Base-by-base conservation (phyloP, 2,888 invertebrate genomes). In the Xylota sylvarum region DNA sequence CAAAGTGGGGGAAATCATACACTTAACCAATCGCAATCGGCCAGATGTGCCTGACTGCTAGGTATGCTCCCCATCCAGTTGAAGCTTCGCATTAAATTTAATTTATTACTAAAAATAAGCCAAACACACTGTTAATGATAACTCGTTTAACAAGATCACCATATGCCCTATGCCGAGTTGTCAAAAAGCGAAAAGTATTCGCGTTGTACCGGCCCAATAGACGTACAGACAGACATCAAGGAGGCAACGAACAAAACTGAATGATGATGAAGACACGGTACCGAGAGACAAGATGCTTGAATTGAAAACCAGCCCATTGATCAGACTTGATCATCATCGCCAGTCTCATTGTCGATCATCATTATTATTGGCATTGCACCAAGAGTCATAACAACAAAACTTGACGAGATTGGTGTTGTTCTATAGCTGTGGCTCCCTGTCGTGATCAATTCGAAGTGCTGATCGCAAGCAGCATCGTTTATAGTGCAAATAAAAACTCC, bases 401-500 rank as follows among this genome's bases (percentile, higher is more conserved):
- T 55, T 32, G 17, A 40, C 55, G 35, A n/a, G n/a, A 50, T 60
- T 58, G 37, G 40, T 27, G 48, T 62, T 40, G 65, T 46, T 62
- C 48, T 12, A 30, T 58, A 10, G 60, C 69, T 30, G 48, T 60
- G 81, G 72, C 81, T 76, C 74, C 69, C 58, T 80, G 72, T 65
- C 65, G 76, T 76, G 77, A 81, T 81, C 77, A 81, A 77, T 86
- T 60, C 81, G 62, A 72, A 60, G 56, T 77, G 77, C 73, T 64
- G 77, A 86, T 86, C 62, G 77, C 81, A 82, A 86, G 72, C 73
- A 77, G 72, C 72, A 81, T 23, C 85, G 81, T 86, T 86, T 86
- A 86, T 81, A 67, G 77, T 62, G 76, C 85, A 77, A 86, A 86
- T 81, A 85, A 81, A 85, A 86, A 72, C 52, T 50, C 14, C 67